Evolutionary conservation across 2,113 vertebrate genomes (phyloP).

Genomic region (Lepisosteus oculatus): DNA sequence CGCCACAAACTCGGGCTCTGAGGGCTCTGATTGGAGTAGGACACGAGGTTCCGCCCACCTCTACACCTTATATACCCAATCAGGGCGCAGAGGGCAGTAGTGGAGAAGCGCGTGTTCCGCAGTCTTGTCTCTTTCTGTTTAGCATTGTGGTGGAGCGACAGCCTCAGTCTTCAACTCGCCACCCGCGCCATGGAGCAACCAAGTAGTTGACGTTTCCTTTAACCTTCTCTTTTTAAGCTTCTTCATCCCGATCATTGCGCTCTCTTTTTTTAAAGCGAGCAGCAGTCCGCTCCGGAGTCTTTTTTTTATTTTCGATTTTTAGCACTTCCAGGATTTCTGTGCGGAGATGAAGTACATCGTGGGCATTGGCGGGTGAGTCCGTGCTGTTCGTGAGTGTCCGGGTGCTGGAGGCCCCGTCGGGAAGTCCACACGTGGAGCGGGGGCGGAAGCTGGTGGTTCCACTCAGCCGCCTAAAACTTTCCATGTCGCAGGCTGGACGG

Average conservation of each 20-base stretch:
- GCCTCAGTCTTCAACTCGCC: conserved; percentile 35
- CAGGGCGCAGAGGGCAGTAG: conserved; percentile 20
- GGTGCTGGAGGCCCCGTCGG: neutral
- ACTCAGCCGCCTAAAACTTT: too few relatives aligned
- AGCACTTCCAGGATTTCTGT: conserved; percentile 1
- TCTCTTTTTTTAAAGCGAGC: neutral
- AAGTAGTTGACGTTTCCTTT: conserved; percentile 70
- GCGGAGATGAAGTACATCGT: conserved; percentile 82
- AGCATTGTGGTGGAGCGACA: conserved; percentile 51
- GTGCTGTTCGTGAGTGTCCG: conserved; percentile 18
- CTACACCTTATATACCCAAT: conserved; percentile 71
- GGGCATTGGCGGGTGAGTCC: conserved; percentile 89
- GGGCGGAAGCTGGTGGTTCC: neutral
- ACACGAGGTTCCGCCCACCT: neutral
- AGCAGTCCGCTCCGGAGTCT: conserved; percentile 20
- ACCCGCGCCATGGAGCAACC: conserved; percentile 58
- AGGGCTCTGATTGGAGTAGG: neutral
- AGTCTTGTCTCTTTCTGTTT: conserved; percentile 44
- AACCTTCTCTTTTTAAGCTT: conserved; percentile 64
- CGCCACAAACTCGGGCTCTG: too few relatives aligned
- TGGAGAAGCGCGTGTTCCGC: conserved; percentile 17
- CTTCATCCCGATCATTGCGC: conserved; percentile 54
- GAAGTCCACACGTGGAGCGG: neutral
- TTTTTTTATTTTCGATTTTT: conserved; percentile 30
- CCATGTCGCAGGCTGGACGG: too few relatives aligned